Evolutionary conservation across 2,113 vertebrate genomes (phyloP).

Genomic region (Hippolais icterina): DNA sequence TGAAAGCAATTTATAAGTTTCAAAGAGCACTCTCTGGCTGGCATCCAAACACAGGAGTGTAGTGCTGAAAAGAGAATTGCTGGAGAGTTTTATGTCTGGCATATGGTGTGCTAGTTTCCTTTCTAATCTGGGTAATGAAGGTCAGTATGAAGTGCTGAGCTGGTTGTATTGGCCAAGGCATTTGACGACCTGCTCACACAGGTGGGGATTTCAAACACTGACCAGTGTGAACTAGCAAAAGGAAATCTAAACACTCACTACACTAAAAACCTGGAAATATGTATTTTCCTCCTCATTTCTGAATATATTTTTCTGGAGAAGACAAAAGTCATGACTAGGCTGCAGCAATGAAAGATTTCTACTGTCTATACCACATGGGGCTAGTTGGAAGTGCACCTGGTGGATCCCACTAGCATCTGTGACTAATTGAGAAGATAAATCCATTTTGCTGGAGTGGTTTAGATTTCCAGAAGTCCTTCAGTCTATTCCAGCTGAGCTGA

Average conservation of each 20-base stretch:
- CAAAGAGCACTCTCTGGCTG: conserved; percentile 58
- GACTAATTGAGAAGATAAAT: conserved; percentile 63
- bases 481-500: conserved; percentile 59
- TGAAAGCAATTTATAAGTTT: conserved; percentile 71
- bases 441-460: conserved; percentile 52
- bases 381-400: conserved; percentile 20
- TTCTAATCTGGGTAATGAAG: conserved; percentile 55
- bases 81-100: conserved; percentile 52
- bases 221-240: neutral
- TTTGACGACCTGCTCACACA: neutral
- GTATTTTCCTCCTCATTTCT: neutral
- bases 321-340: neutral
- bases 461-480: conserved; percentile 56
- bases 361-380: neutral
- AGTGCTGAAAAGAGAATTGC: conserved; percentile 47
- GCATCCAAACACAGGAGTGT: conserved; percentile 55
- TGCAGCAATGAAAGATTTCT: neutral
- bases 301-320: neutral
- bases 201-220: conserved; percentile 2
- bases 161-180: conserved; percentile 40
- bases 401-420: conserved; percentile 49
- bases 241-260: neutral
- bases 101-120: conserved; percentile 52
- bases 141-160: conserved; percentile 41
- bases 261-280: neutral